Evolutionary conservation across 2,797 vertebrate species (phyloP).

Genomic region (Tiaroga cobitis): DNA sequence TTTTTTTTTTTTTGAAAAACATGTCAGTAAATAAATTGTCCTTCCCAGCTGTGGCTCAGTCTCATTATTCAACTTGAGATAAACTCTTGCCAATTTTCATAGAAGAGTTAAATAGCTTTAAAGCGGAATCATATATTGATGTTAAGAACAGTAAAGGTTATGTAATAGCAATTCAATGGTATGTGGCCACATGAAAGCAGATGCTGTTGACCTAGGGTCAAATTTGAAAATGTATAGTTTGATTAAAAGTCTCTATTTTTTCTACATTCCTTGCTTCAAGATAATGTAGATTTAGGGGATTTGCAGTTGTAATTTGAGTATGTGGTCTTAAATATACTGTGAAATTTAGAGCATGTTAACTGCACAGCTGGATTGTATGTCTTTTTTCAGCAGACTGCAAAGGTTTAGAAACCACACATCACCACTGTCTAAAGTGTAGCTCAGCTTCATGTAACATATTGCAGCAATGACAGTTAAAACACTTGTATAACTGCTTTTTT

Average conservation of each 20-base stretch:
- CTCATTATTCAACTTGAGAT: not conserved
- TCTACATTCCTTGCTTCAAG: not conserved
- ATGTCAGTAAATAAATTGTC: constrained; percentile 58
- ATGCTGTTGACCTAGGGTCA: not conserved
- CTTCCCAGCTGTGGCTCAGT: constrained; percentile 9
- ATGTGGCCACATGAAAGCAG: not conserved
- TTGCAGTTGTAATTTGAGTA: not conserved
- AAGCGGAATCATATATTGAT: not conserved
- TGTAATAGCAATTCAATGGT: not conserved
- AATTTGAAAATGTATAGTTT: not conserved
- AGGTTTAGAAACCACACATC: too few relatives aligned
- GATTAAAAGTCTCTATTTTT: not conserved
- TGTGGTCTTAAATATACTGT: not conserved
- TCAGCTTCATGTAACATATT: not conserved
- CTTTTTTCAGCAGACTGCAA: not conserved
- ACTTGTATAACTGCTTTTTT: not conserved
- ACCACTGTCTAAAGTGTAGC: not conserved
- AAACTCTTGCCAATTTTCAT: not conserved
- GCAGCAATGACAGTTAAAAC: not conserved
- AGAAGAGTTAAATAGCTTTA: not conserved
- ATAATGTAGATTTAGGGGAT: not conserved
- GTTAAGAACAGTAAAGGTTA: not conserved
- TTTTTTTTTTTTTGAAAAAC: not conserved
- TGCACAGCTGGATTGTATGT: not conserved
- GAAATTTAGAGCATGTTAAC: not conserved